Evolutionary conservation across 1,140 invertebrate species (phyloP).

Genomic region (Cephus cinctus): DNA sequence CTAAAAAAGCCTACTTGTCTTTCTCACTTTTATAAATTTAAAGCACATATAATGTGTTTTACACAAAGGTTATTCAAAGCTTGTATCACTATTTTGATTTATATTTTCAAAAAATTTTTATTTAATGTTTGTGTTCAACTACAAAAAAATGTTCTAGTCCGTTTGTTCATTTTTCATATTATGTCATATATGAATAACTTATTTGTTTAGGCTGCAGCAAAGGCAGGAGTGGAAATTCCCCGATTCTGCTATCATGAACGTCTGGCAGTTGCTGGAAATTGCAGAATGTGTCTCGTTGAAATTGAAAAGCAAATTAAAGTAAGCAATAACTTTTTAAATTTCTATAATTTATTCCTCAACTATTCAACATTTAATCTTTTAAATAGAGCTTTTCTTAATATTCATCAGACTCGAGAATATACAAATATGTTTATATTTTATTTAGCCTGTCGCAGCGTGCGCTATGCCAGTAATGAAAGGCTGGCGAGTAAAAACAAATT

Average conservation of each 20-base stretch:
- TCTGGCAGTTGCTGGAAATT: constrained; percentile 96
- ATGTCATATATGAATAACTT: too few relatives aligned
- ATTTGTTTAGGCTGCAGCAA: constrained; percentile 83
- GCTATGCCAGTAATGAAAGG: constrained; percentile 99
- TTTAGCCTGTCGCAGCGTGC: constrained; percentile 97
- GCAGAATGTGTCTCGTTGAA: constrained; percentile 99
- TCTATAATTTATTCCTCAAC: constrained; percentile 10
- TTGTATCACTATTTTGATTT: too few relatives aligned
- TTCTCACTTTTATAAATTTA: too few relatives aligned
- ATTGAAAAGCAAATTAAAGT: constrained; percentile 93
- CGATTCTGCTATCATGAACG: constrained; percentile 99
- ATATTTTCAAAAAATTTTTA: too few relatives aligned
- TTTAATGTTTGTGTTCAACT: too few relatives aligned
- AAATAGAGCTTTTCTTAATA: not conserved
- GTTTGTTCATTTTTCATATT: too few relatives aligned
- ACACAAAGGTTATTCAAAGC: too few relatives aligned
- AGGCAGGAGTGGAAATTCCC: constrained; percentile 96
- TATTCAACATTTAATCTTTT: constrained; percentile 1
- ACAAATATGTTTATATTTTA: constrained; percentile 8
- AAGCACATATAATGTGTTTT: too few relatives aligned
- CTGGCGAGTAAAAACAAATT: constrained; percentile 96
- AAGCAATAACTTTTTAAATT: constrained; percentile 12
- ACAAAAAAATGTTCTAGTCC: too few relatives aligned
- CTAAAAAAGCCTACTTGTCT: too few relatives aligned
- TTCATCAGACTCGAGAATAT: constrained; percentile 4